phyloP scores from a whole-genome alignment of 2,113 vertebrate genomes.

The Phocoena sinus region DNA sequence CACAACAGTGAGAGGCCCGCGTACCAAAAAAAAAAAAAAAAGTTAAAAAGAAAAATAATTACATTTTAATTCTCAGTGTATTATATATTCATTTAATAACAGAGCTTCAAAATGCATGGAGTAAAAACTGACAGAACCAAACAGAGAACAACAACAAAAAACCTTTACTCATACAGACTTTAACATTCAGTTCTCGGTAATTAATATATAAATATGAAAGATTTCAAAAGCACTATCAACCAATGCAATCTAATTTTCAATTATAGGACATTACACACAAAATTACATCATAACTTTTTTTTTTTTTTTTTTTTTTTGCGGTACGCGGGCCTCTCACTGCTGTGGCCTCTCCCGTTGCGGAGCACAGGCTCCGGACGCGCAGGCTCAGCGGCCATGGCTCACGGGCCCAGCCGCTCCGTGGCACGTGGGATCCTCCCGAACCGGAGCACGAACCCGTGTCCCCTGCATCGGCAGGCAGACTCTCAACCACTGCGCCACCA shows the following conservation, averaged over 20 bases:
- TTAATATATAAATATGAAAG: not conserved
- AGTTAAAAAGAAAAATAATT: not conserved
- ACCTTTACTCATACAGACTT: not conserved
- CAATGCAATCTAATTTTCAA: not conserved
- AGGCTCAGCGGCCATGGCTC: too few relatives aligned
- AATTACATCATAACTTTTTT: not conserved
- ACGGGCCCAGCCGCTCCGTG: rapidly evolving
- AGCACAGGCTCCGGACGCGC: too few relatives aligned
- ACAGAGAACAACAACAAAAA: not conserved
- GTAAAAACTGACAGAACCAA: not conserved
- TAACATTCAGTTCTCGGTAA: not conserved
- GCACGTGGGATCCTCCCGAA: too few relatives aligned
- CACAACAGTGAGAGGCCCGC: too few relatives aligned
- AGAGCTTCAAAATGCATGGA: not conserved
- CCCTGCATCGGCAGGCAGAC: too few relatives aligned
- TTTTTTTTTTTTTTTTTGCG: too few relatives aligned
- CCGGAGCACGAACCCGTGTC: rapidly evolving
- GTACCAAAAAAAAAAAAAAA: too few relatives aligned
- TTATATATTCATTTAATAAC: too few relatives aligned
- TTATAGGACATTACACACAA: not conserved
- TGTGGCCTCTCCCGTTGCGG: too few relatives aligned
- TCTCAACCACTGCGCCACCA: too few relatives aligned
- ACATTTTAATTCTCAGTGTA: not conserved
- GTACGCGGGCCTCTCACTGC: too few relatives aligned
- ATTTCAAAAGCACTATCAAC: not conserved